phyloP scores from a whole-genome alignment of 2,888 invertebrate species.

The Cryptocheilus praepositus region DNA sequence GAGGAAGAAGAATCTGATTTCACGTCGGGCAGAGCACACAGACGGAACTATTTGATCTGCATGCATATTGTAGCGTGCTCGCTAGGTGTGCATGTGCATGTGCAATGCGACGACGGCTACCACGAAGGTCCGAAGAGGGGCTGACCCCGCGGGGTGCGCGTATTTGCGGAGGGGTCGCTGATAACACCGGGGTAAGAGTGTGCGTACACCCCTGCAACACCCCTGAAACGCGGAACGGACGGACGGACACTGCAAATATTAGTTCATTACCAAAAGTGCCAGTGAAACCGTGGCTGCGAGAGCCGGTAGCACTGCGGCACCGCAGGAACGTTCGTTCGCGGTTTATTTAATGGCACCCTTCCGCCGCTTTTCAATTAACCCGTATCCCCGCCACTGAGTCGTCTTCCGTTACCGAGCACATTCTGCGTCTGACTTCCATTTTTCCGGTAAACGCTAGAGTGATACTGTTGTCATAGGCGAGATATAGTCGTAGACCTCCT shows the following conservation, averaged over 20 bases:
- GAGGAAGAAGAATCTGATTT: constrained; percentile 39
- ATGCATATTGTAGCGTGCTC: constrained; percentile 44
- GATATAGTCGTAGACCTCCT: no score
- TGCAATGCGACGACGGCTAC: constrained; percentile 34
- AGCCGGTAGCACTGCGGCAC: constrained; percentile 38
- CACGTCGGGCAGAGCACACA: constrained; percentile 36
- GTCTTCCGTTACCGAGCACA: not conserved
- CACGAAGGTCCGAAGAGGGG: constrained; percentile 54
- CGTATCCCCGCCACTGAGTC: not conserved
- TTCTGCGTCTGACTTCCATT: not conserved
- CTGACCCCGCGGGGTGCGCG: constrained; percentile 61
- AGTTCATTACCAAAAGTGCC: constrained; percentile 75
- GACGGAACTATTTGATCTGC: constrained; percentile 45
- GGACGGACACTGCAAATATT: constrained; percentile 72
- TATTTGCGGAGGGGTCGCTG: constrained; percentile 69
- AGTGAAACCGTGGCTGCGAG: constrained; percentile 51
- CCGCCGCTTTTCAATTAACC: constrained; percentile 61
- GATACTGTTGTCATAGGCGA: no score
- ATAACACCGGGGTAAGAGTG: constrained; percentile 58
- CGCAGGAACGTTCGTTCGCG: constrained; percentile 57
- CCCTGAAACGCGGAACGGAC: constrained; percentile 8
- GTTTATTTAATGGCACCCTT: constrained; percentile 65
- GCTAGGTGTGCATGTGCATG: constrained; percentile 48
- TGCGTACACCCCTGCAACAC: not conserved
- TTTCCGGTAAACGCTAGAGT: no score